Percentiles rank a stretch among this genome's conserved stretches.
phyloP scores from a whole-genome alignment of 1,140 invertebrate species.

The Aporrectodea caliginosa region DNA sequence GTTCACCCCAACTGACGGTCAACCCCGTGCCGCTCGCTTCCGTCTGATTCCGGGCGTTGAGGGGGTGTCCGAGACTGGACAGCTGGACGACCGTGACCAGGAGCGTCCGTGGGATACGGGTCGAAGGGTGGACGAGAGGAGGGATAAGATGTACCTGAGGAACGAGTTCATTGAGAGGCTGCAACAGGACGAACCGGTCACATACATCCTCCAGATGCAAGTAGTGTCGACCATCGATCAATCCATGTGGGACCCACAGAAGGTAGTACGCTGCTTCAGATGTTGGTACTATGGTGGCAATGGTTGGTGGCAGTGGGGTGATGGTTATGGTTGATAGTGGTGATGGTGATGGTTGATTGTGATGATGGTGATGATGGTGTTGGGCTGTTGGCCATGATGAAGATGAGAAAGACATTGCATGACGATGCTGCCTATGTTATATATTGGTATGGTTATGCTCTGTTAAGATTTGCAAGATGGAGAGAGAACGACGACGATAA shows the following conservation, averaged over 20 bases:
- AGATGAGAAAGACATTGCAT: background rate
- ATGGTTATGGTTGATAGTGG: too few species aligned
- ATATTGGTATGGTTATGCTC: too few species aligned
- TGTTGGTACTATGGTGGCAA: too few species aligned
- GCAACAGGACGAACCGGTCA: slow-evolving; percentile 12
- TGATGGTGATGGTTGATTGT: too few species aligned
- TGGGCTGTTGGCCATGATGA: background rate
- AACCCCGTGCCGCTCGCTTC: slow-evolving; percentile 4
- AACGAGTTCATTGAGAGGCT: slow-evolving; percentile 17
- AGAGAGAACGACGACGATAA: too few species aligned
- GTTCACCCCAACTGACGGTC: background rate
- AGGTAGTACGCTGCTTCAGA: background rate
- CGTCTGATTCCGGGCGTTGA: slow-evolving; percentile 17
- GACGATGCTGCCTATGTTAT: too few species aligned
- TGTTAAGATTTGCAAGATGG: too few species aligned
- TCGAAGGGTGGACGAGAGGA: background rate
- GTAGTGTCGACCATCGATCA: slow-evolving; percentile 3
- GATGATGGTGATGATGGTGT: too few species aligned
- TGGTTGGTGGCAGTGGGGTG: too few species aligned
- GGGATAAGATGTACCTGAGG: slow-evolving; percentile 7
- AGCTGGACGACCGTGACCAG: background rate
- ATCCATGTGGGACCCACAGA: slow-evolving; percentile 13
- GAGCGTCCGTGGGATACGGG: background rate
- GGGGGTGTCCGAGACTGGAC: background rate
- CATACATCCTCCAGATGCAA: slow-evolving; percentile 18